Evolutionary conservation across 2,113 vertebrate genomes (phyloP).

Genomic region (Pachyramphus minor): DNA sequence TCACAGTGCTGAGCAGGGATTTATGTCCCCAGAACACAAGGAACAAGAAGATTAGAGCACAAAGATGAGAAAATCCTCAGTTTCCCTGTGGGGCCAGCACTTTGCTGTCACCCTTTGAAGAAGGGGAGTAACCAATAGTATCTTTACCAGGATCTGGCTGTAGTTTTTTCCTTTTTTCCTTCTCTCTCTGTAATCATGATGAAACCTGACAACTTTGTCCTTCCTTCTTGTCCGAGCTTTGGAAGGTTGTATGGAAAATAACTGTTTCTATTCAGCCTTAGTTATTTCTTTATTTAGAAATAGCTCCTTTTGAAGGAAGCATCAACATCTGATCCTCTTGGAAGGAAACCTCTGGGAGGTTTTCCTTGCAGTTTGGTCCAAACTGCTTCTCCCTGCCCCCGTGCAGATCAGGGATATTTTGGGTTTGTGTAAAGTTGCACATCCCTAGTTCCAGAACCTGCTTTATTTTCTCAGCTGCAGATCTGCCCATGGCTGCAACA

Average conservation of each 20-base stretch:
- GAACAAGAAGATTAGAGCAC: not conserved
- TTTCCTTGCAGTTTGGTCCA: not conserved
- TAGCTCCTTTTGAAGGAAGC: not conserved
- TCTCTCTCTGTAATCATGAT: not conserved
- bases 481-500: not conserved
- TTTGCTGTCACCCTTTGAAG: not conserved
- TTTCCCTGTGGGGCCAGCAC: not conserved
- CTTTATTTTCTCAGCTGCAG: not conserved
- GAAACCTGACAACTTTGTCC: not conserved
- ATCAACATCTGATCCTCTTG: not conserved
- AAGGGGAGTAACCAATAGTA: not conserved
- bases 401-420: not conserved
- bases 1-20: not conserved
- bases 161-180: not conserved
- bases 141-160: not conserved
- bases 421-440: not conserved
- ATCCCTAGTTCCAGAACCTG: not conserved
- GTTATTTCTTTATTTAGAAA: not conserved
- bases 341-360: not conserved
- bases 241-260: not conserved
- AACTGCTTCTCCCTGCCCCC: accelerated
- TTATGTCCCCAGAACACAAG: not conserved
- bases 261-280: not conserved
- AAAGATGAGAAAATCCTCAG: not conserved
- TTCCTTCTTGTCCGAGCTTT: not conserved